These are phyloP conservation scores for Heptranchias perlo DNA, from an alignment of 2,113 vertebrate species.

Conservation along the genomic window DNA sequence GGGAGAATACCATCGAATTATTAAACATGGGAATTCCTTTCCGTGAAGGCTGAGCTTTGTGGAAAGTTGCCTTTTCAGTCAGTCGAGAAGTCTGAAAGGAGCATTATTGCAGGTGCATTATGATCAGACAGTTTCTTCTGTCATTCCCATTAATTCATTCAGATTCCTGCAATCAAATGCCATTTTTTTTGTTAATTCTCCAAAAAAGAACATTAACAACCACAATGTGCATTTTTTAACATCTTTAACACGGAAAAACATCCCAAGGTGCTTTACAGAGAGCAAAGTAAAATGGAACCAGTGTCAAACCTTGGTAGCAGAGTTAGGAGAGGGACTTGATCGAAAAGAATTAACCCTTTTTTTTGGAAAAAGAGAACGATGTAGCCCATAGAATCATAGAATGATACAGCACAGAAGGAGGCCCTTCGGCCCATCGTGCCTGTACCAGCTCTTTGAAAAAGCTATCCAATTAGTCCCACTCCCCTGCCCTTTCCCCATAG, in stretches of 20 bases:
- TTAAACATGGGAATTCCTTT: background rate
- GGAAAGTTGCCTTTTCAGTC: background rate
- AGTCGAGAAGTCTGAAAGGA: background rate
- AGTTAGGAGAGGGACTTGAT: background rate
- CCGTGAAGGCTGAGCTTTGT: background rate
- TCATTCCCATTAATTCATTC: background rate
- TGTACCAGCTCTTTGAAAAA: too few relatives aligned
- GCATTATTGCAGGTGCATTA: background rate
- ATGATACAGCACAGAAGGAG: too few relatives aligned
- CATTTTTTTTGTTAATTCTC: background rate
- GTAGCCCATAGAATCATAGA: too few relatives aligned
- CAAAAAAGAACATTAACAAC: background rate
- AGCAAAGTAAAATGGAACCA: background rate
- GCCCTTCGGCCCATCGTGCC: too few relatives aligned
- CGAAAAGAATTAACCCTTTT: background rate
- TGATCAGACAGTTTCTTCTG: background rate
- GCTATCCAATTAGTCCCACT: too few relatives aligned
- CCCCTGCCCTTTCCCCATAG: too few relatives aligned
- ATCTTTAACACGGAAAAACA: background rate
- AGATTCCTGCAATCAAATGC: background rate
- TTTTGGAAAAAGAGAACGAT: too few relatives aligned
- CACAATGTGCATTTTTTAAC: background rate
- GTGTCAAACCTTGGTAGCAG: background rate
- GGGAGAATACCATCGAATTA: background rate
- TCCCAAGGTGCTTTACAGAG: background rate